Evolutionary conservation across 2,797 vertebrate species (phyloP).

Genomic region (Clarias pachynema): DNA sequence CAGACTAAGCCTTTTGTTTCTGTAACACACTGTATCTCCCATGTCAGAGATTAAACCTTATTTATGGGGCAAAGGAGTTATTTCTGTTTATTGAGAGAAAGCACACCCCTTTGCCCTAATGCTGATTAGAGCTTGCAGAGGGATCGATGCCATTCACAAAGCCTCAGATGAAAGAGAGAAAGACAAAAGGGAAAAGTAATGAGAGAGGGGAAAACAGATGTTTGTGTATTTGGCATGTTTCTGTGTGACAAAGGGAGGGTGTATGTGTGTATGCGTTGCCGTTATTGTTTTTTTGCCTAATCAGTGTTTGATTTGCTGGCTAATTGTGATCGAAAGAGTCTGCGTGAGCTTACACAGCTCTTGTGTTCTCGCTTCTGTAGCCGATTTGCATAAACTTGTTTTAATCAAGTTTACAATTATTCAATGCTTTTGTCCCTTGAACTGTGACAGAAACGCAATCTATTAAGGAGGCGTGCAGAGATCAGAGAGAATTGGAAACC

Average conservation of each 20-base stretch:
- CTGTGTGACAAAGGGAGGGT: not conserved
- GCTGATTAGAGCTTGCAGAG: slow-evolving; percentile 43
- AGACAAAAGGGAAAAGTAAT: not conserved
- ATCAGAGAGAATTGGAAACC: slow-evolving; percentile 36
- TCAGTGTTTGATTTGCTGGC: slow-evolving; percentile 46
- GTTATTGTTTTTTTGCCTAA: slow-evolving; percentile 42
- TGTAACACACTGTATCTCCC: not conserved
- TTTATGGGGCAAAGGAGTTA: slow-evolving; percentile 38
- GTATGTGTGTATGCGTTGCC: not conserved
- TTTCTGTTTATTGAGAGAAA: slow-evolving; percentile 26
- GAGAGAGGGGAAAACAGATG: slow-evolving; percentile 19
- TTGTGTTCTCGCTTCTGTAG: slow-evolving; percentile 36
- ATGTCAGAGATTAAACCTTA: slow-evolving; percentile 16
- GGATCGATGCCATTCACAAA: slow-evolving; percentile 41
- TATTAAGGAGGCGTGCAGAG: slow-evolving; percentile 34
- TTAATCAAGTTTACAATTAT: slow-evolving; percentile 54
- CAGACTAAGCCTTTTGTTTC: slow-evolving; percentile 13
- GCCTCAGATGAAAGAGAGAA: not conserved
- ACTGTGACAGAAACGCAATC: slow-evolving; percentile 49
- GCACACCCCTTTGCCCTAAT: slow-evolving; percentile 29
- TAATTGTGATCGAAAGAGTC: slow-evolving; percentile 53
- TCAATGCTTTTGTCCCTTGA: slow-evolving; percentile 41
- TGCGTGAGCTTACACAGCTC: slow-evolving; percentile 22
- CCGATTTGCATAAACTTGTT: slow-evolving; percentile 53
- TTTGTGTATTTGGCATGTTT: not conserved